Base-by-base conservation (phyloP, 2,113 vertebrate genomes). In the Notiomystis cincta region DNA sequence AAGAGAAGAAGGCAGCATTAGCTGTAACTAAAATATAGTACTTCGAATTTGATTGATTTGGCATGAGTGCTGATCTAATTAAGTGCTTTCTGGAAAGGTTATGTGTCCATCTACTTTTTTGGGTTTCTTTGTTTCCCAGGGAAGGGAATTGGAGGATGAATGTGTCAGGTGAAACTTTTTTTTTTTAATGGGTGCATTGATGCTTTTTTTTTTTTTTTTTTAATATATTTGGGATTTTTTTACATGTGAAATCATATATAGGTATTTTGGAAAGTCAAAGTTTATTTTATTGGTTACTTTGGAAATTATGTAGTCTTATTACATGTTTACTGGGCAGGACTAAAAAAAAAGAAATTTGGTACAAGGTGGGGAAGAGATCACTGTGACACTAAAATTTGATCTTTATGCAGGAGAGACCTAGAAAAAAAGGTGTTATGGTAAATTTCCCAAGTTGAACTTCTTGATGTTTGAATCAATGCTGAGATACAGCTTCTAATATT, bases 141-240 rank as follows among this genome's bases (percentile, higher is more conserved):
- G 33, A 86, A 66, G 21, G 27, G 35, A 56, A n/a, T 2, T 71
- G 53, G 35, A 82, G 24, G 82, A 48, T 9, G 35, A 56, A 22
- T 66, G 27, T 79, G 12, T 75, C 35, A 75, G 15, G 33, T 38
- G 54, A 82, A 88, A 31, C 4, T 1, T 8, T 31, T 24, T 8
- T 6, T 27, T 56, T 47, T 73, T 6, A 33, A 31, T 27, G 2
- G n/a, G 11, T 44, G 12, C 1, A 1, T n/a, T 38, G 13, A 10
- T 62, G 12, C 2, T 7, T 12, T 40, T 50, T 27, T n/a, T 18
- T 42, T 6, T 25, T 1, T 7, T 12, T 37, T 50, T 27, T n/a
- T 18, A n/a, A 4, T 25, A 40, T 31, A 1, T 6, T 56, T 62
- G 17, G 6, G 6, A 42, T 48, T 18, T 40, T 60, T 57, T 86